Evolutionary conservation across 2,113 vertebrate species (phyloP), one percentile per base, ranked within the genome.

Genomic region (Heterochromis multidens): DNA sequence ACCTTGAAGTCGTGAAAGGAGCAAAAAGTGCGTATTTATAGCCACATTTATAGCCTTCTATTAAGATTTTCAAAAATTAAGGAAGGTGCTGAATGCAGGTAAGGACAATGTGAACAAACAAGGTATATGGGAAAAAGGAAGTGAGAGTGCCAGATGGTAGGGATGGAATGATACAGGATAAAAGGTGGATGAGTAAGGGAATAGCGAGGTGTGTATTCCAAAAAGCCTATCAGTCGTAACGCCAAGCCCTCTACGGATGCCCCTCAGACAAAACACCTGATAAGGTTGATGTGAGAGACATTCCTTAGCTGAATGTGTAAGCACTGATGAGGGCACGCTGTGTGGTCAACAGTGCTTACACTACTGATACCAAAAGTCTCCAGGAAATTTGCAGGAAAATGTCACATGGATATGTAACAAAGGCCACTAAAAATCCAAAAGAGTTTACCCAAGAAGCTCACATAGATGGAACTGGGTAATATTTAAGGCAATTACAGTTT

Each of bases 201-300:
- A 83, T 63, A 62, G 43, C 37, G 83, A 85, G 83, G 80, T 84
- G 87, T 84, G 82, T 85, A 86, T 85, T 87, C 86, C 84, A 49
- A 83, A 92, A 90, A 63, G 29, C 78, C 88, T 94, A 93, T 93
- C 85, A 90, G 86, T 85, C 17, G 79, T 85, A 93, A 93, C 62
- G 82, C 82, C 80, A 49, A 79, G 90, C 86, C 88, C 86, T 91
- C 88, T 92, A 92, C 86, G 89, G 92, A 94, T 92, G 92, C 84
- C 91, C 92, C 81, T 87, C 88, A 96, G 96, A 95, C 96, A 91
- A 94, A 95, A 92, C 94, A 95, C 83, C 62, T 88, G 95, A 95
- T 95, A 96, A 95, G 92, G 81, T 23, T 14, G 89, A 93, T 77
- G 90, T 91, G 89, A 89, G 91, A 92, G 76, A 90, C 91, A 95